Base-by-base conservation (phyloP, 2,888 invertebrate species). In the Epistrophe grossulariae region DNA sequence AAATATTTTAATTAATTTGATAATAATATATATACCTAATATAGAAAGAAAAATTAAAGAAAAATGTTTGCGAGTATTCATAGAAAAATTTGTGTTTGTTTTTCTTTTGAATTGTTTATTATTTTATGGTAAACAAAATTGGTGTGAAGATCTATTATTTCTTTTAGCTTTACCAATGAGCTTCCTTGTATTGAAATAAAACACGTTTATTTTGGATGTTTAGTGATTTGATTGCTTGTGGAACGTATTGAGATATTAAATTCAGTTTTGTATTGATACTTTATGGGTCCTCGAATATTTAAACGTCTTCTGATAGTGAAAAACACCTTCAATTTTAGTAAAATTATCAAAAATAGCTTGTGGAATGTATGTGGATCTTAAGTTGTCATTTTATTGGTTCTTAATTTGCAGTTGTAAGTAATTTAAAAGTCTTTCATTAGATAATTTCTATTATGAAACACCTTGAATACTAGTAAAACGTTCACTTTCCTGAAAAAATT, bases 1-100 rank as follows among this genome's bases (percentile, higher is more conserved):
- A 60, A 40, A 59, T 24, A 71, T 45, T 68, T 73, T 73, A 83
- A 83, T 83, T 83, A 79, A 79, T 79, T 73, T 83, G 13, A 73
- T 10, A 50, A 68, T 35, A n/a, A 35, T 8, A 31, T 31, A 4
- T 31, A 31, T 31, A 31, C n/a, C n/a, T n/a, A n/a, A n/a, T n/a
- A 6, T 59, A 57, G 57, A 43, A 68, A 72, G 11, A 62, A 40
- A 17, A n/a, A 62, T 11, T 0, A 52, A 52, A 17, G n/a, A 40
- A 64, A 45, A 7, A 28, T 3, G 1, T 11, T 43, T 8, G 62
- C 24, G 24, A 24, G 13, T 60, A 9, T 48, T 28, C 45, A 59
- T 73, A 57, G 19, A 64, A 73, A 28, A 59, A 66, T 72, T 59
- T 13, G 13, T 52, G 24, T 15, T 13, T 52, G 19, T 13, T 24